Evolutionary conservation across 1,140 invertebrate genomes (phyloP).

Genomic region (Hycleus phaleratus): DNA sequence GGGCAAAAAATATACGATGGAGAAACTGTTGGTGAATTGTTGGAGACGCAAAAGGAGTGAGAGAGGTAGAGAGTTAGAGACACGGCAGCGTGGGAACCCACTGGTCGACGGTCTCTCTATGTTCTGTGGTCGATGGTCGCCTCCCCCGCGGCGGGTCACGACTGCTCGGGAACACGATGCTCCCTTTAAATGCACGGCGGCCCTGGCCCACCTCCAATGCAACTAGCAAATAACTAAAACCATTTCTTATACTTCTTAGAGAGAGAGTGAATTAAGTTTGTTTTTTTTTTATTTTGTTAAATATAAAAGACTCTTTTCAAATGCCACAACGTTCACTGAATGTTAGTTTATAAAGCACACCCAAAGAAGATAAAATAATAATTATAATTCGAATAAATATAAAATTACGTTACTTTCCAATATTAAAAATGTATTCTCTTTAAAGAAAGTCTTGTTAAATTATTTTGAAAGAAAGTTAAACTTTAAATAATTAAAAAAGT

Average conservation of each 20-base stretch:
- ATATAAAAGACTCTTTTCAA: slow-evolving; percentile 3
- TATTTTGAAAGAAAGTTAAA: background rate
- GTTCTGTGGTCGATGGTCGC: slow-evolving; percentile 23
- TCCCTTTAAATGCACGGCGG: slow-evolving; percentile 32
- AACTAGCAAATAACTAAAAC: background rate
- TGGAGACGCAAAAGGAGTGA: slow-evolving; percentile 7
- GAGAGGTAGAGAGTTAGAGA: slow-evolving; percentile 11
- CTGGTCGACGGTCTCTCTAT: slow-evolving; percentile 10
- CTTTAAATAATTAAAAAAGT: background rate
- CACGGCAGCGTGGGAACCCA: slow-evolving; percentile 35
- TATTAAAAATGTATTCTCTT: no score
- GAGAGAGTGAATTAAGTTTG: no score
- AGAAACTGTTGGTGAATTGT: slow-evolving; percentile 6
- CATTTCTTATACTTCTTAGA: no score
- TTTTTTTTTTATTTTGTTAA: no score
- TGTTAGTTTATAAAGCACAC: background rate
- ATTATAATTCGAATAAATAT: no score
- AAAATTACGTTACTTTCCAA: no score
- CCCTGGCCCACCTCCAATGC: slow-evolving; percentile 13
- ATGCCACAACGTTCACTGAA: slow-evolving; percentile 8
- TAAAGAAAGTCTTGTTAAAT: no score
- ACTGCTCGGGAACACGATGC: slow-evolving; percentile 33
- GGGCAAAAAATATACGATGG: no score
- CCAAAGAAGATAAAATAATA: no score
- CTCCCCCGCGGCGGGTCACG: slow-evolving; percentile 36